Conservation (phyloP, 1,140 invertebrate genomes). For the Whitmania pigra region DNA sequence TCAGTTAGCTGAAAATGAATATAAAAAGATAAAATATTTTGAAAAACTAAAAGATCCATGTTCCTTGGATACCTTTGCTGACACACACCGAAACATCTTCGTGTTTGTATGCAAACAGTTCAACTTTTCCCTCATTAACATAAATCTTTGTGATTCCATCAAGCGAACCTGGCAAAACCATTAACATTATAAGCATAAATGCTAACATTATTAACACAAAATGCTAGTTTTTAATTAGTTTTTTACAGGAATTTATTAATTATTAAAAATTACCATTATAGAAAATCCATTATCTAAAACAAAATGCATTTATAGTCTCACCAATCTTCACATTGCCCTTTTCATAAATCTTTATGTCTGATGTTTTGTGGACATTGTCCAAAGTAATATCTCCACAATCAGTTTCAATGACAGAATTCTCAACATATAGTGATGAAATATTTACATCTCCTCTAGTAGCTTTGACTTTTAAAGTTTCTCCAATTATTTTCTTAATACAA, state of each 20-base stretch:
- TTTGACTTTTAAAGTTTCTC: conserved; percentile 3
- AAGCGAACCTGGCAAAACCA: not conserved
- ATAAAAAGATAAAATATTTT: too few relatives aligned
- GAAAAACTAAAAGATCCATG: too few relatives aligned
- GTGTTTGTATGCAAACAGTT: conserved; percentile 4
- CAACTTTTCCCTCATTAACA: not conserved
- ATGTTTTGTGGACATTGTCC: conserved; percentile 1
- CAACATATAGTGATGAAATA: conserved; percentile 2
- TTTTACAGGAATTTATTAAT: not conserved
- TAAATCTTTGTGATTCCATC: not conserved
- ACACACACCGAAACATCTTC: too few relatives aligned
- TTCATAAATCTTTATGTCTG: not conserved
- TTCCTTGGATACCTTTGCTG: too few relatives aligned
- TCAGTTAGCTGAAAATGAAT: too few relatives aligned
- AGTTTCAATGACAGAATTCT: not conserved
- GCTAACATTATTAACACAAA: not conserved
- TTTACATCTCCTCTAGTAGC: not conserved
- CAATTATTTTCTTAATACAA: conserved; percentile 6
- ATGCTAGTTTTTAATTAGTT: too few relatives aligned
- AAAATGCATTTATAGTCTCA: not conserved
- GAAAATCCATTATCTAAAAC: not conserved
- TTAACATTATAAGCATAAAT: not conserved
- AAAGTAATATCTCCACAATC: not conserved
- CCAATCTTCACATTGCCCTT: not conserved
- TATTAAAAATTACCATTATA: not conserved